Base-by-base conservation (phyloP, 1,140 invertebrate genomes). In the Phenacoccus solenopsis region DNA sequence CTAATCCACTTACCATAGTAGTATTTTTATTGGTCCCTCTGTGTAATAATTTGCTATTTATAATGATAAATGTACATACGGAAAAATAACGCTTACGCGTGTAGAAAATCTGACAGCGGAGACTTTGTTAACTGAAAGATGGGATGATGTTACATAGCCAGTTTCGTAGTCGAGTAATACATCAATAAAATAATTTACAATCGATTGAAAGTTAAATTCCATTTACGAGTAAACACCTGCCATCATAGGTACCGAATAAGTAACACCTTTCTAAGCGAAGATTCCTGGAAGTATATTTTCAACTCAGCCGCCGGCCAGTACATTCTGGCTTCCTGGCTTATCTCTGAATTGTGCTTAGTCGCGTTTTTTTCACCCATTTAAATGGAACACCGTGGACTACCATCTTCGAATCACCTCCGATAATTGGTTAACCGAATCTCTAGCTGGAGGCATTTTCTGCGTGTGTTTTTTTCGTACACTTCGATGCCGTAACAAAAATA, bases 171-270 rank as follows among this genome's bases (percentile, higher is more conserved):
- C 13, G 38, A 49, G 38, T 49, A 49, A 49, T 49, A 49, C 38
- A 49, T 49, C 38, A 49, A 49, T 49, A 49, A 49, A 49, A 49
- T n/a, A 49, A 49, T 49, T 49, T 49, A 49, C 38, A 49, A 49
- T 49, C 38, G 13, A 49, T 49, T n/a, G 38, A 49, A 49, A 49
- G 38, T 49, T 49, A 49, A 49, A 49, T 49, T 49, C 38, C 38
- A 49, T 49, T 49, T 49, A 49, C 38, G 38, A 10, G 38, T 49
- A 49, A n/a, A 49, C 38, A 49, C 20, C 38, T 9, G n/a, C n/a
- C n/a, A n/a, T n/a, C 38, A n/a, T 49, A 49, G 16, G 16, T 49
- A 49, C 16, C 38, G 5, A 49, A 49, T 49, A 49, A 16, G 38
- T 49, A 49, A 49, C 38, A 49, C 38, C 38, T 49, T 49, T 49